A percentile compares a stretch with the other conserved stretches of the same genome.
phyloP scores from a whole-genome alignment of 30 jellyfish, hydroid and myxozoan genomes.

The Hydra vulgaris region DNA sequence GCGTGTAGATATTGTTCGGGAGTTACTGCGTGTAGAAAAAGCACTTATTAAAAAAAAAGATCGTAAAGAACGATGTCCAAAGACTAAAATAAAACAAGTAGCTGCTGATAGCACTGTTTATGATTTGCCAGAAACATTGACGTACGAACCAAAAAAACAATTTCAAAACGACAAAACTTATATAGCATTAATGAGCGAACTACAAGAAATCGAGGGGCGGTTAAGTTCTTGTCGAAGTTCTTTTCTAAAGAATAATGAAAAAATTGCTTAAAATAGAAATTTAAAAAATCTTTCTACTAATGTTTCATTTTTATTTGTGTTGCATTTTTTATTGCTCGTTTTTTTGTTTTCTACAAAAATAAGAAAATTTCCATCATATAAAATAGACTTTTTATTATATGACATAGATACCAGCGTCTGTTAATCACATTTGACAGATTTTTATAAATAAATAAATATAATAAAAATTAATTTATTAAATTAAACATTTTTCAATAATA shows the following conservation, averaged over 20 bases:
- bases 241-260: not conserved
- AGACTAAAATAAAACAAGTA: not conserved
- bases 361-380: too few species aligned
- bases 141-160: not conserved
- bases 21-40: slow-evolving; percentile 8
- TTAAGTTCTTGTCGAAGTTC: slow-evolving; percentile 15
- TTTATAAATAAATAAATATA: too few species aligned
- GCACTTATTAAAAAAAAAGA: slow-evolving; percentile 7
- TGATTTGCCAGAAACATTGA: not conserved
- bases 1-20: slow-evolving; percentile 14
- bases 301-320: too few species aligned
- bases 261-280: not conserved
- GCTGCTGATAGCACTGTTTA: slow-evolving; percentile 23
- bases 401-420: too few species aligned
- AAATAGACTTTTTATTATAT: too few species aligned
- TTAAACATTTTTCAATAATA: too few species aligned
- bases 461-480: too few species aligned
- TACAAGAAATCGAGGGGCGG: slow-evolving; percentile 24
- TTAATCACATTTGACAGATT: too few species aligned
- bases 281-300: too few species aligned
- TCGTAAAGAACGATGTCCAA: not conserved
- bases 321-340: too few species aligned
- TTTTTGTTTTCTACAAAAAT: too few species aligned
- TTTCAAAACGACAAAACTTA: slow-evolving; percentile 14
- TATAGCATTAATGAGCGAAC: slow-evolving; percentile 10